Conservation (phyloP, 92 coral and sea anemone genomes). For the Virgularia gustaviana region DNA sequence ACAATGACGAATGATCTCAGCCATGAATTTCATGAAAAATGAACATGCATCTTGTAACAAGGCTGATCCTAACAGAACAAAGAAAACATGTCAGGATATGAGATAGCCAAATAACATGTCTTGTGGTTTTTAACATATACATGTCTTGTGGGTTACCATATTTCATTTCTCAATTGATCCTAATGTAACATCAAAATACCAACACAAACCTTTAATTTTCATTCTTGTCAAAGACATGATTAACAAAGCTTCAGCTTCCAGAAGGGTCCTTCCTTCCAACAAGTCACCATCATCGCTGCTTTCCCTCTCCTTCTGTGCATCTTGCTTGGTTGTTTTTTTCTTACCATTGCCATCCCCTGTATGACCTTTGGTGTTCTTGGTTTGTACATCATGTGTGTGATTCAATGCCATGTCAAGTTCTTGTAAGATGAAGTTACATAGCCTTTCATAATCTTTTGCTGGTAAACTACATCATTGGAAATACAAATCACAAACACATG, state of each 20-base stretch:
- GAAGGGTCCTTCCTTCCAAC: constrained; percentile 61
- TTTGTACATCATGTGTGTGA: constrained; percentile 43
- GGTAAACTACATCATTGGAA: constrained; percentile 54
- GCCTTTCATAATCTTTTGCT: constrained; percentile 78
- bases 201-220: constrained; percentile 73
- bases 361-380: constrained; percentile 22
- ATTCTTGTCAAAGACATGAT: constrained; percentile 77
- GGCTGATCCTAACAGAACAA: constrained; percentile 5
- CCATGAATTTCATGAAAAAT: constrained; percentile 31
- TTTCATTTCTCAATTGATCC: too few species aligned
- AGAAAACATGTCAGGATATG: background rate
- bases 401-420: constrained; percentile 71
- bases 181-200: too few species aligned
- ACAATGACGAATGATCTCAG: constrained; percentile 29
- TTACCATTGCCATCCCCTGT: constrained; percentile 37
- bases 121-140: too few species aligned
- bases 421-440: constrained; percentile 92
- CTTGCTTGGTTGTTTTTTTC: constrained; percentile 26
- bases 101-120: background rate
- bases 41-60: constrained; percentile 16
- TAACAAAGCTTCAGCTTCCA: constrained; percentile 72
- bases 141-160: too few species aligned
- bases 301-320: constrained; percentile 35
- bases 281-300: constrained; percentile 29
- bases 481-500: background rate